These are phyloP conservation scores for Caenorhabditis japonica DNA, from an alignment of 2,888 invertebrate genomes.

Conservation along the genomic window DNA sequence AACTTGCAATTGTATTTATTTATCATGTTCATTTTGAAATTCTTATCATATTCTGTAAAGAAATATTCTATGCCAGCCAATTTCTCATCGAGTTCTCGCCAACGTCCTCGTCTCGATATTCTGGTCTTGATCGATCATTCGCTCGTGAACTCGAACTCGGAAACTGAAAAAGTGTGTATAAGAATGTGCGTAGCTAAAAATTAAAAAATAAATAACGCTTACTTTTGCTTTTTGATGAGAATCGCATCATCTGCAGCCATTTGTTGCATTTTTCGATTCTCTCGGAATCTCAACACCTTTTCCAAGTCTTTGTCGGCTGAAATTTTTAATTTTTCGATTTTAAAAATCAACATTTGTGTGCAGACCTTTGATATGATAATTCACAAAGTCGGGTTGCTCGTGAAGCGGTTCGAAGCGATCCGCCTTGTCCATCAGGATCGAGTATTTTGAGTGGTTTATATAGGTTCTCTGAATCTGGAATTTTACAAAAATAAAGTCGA, in stretches of 20 bases:
- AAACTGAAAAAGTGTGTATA: slow-evolving; percentile 27
- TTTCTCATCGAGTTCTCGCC: slow-evolving; percentile 1
- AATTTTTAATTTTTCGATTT: too few species aligned
- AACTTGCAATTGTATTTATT: too few species aligned
- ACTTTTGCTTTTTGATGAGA: slow-evolving; percentile 37
- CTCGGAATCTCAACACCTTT: slow-evolving; percentile 27
- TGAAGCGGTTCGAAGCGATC: slow-evolving; percentile 17
- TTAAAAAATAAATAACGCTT: neutral
- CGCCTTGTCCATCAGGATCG: slow-evolving; percentile 33
- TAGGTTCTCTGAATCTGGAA: slow-evolving; percentile 5
- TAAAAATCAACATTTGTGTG: too few species aligned
- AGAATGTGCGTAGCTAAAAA: neutral
- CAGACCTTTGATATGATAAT: slow-evolving; percentile 11
- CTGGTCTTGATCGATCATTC: slow-evolving; percentile 22
- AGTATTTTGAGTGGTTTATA: slow-evolving; percentile 18
- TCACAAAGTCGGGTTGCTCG: neutral
- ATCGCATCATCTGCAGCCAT: slow-evolving; percentile 16
- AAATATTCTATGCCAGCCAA: neutral
- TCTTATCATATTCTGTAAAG: neutral
- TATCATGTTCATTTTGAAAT: neutral
- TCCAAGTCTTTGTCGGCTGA: slow-evolving; percentile 19
- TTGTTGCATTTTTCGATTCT: slow-evolving; percentile 32
- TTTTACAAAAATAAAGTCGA: neutral
- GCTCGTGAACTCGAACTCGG: slow-evolving; percentile 25
- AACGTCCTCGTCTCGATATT: slow-evolving; percentile 1